Base-by-base conservation (phyloP, 2,113 vertebrate genomes). In the Aegithalos caudatus region DNA sequence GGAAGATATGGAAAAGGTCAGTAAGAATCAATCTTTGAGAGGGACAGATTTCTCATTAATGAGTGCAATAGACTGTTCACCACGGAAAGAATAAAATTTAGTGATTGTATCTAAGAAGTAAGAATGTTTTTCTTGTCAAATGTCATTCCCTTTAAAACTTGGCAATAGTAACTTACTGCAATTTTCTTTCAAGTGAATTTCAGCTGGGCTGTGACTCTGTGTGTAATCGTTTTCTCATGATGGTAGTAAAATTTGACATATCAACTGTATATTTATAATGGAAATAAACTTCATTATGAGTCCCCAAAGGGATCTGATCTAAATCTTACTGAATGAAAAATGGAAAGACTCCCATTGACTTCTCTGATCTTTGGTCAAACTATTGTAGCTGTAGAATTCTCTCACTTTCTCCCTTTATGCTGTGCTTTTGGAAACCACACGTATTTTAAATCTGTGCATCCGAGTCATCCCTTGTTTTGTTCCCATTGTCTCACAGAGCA, bases 111-210 rank as follows among this genome's bases (percentile, higher is more conserved):
- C 88, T 84, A 60, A 94, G 81, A 80, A 88, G 29, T 60, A 90
- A 78, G 80, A 88, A 81, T 86, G 56, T 92, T 94, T 91, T 86
- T 72, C 66, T 84, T 94, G 88, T 96, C 92, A 96, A 93, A 96
- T 83, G 60, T 70, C 76, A 81, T 83, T 95, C 90, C 88, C 67
- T 88, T 88, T 88, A 94, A 65, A 94, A 86, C 92, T 78, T 90
- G 86, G 85, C 82, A 92, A 85, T 29, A 69, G 58, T 44, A 90
- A 83, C 71, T 84, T 31, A 37, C 56, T 71, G 61, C 84, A 40
- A 71, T 78, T 95, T 78, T 96, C 90, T 86, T 96, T 94, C 72
- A 83, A 90, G 79, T 96, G 93, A 84, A 90, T 94, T 92, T 96
- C 94, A 86, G 56, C 73, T 90, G 80, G 94, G 76, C 88, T 96